Base-by-base conservation (phyloP, 2,888 invertebrate species). In the Trichacis sp. region DNA sequence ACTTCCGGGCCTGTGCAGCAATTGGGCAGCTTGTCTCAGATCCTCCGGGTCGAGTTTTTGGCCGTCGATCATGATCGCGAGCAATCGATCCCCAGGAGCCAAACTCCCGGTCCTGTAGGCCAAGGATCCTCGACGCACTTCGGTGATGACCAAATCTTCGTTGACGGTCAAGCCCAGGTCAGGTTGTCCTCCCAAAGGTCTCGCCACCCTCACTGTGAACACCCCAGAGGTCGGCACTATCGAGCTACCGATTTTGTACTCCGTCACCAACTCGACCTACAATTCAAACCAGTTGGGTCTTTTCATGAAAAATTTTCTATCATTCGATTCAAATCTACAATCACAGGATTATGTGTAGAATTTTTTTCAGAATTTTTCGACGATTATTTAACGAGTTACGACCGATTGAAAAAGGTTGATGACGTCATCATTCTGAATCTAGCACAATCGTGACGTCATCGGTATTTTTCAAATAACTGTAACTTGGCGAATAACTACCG, bases 91-190 rank as follows among this genome's bases (percentile, higher is more conserved):
- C 0, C 96, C 96, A 0, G 93, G 89, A 15, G 93, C 90, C 36
- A 97, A 85, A 0, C 95, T 94, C 1, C 97, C 97, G 18, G 93
- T 93, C 43, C 95, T 88, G 85, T 97, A 95, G 0, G 97, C 96
- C 0, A 93, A 91, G 33, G 96, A 96, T 8, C 97, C 97, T 43
- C 93, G 90, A 56, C 93, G 91, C 11, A 98, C 94, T 76, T 96
- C 94, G 0, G 95, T 92, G 77, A 97, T 95, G 46, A 94, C 88
- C 83, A 95, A 89, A 0, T 94, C 92, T 67, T 93, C 93, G 71
- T 91, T 94, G 5, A 97, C 92, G n/a, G 95, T 96, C 36, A 97
- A 91, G 1, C 97, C 97, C 11, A 97, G 87, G 2, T 95, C 95
- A 19, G 90, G 90, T 36, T 91, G 91, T 20, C 89, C 82, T n/a